These are phyloP conservation scores for Lampris megalopsis DNA, from an alignment of 2,113 vertebrate species.

Conservation along the genomic window DNA sequence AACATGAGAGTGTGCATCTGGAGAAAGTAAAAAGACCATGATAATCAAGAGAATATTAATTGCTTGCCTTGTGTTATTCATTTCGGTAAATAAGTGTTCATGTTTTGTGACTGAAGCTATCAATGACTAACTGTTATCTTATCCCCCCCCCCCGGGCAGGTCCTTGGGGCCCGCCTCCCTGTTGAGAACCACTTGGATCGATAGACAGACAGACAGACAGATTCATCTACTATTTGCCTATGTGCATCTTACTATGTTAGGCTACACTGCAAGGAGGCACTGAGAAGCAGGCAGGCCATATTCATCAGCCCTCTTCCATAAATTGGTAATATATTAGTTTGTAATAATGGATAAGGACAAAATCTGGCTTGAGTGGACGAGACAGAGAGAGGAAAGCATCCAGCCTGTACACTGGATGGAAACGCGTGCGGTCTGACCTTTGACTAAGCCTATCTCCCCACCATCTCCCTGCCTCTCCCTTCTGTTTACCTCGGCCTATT, in stretches of 20 bases:
- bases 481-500: slow-evolving; percentile 45
- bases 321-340: not conserved
- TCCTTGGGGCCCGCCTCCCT: too few relatives aligned
- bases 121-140: too few relatives aligned
- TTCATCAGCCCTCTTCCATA: not conserved
- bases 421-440: not conserved
- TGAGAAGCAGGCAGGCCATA: not conserved
- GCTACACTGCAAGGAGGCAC: not conserved
- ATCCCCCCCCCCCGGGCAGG: too few relatives aligned
- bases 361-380: not conserved
- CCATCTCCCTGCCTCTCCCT: slow-evolving; percentile 7
- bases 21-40: too few relatives aligned
- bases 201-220: not conserved
- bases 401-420: not conserved
- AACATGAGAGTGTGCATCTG: too few relatives aligned
- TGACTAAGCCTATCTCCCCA: not conserved
- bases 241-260: not conserved
- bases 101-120: too few relatives aligned
- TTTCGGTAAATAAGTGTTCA: too few relatives aligned
- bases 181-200: not conserved
- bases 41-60: too few relatives aligned
- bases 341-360: not conserved
- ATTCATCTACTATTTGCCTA: not conserved
- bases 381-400: not conserved
- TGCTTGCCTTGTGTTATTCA: too few relatives aligned